Evolutionary conservation across 1,140 invertebrate species (phyloP), one percentile per base, ranked within the genome.

Genomic region (Lysiphlebus fabarum): DNA sequence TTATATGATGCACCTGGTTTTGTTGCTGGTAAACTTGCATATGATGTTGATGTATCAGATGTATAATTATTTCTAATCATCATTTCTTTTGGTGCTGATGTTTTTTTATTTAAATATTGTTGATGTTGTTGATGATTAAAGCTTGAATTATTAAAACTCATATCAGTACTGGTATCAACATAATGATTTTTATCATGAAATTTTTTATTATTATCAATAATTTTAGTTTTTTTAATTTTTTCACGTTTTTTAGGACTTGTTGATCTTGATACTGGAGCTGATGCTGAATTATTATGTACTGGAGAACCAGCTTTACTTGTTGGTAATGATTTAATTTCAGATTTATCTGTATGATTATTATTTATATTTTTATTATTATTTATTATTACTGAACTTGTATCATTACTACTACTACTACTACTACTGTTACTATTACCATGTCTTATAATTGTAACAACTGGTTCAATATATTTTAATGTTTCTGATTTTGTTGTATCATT

Each of bases 21-120:
- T 4, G 61, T 6, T 0, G 68, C 48, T 14, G 77, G 75, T 36
- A 70, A 74, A 66, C 76, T 78, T 0, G 69, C 69, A 17, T 77
- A 80, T 0, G 75, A 78, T 0, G 78, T 78, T 6, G 49, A 51
- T 12, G 49, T 51, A 34, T 51, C 49, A 51, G 49, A 51, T 9
- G 33, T 51, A n/a, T 51, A 37, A 14, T 11, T 51, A 38, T 17
- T 57, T 41, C 10, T 58, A 38, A 11, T 56, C 43, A 6, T 41
- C 42, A 1, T 34, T 26, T 26, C 17, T 26, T 26, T 26, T 26
- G 17, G 17, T 2, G 17, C 17, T 26, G 17, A 26, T 1, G 4
- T 26, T 26, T 26, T 26, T 26, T 26, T 26, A 26, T 26, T 26
- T 26, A 26, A 26, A 26, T 26, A 26, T 26, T 26, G 17, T 26